Evolutionary conservation across 1,140 invertebrate genomes (phyloP).

Genomic region (Elymnias hypermnestra): DNA sequence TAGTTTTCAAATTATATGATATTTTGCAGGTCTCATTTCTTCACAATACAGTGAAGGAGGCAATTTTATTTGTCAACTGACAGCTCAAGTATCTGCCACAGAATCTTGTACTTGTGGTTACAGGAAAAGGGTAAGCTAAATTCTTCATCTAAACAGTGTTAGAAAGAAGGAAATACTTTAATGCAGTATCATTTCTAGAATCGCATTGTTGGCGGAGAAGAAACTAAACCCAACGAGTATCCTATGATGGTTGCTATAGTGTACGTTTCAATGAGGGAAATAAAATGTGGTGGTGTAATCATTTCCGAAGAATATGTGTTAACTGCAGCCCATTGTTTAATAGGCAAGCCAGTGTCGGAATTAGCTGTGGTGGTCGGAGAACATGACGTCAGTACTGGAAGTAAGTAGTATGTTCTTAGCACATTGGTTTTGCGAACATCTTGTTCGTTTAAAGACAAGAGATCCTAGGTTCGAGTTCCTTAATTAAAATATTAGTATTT

Average conservation of each 20-base stretch:
- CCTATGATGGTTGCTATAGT: slow-evolving; percentile 80
- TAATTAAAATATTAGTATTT: no score
- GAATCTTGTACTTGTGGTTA: no score
- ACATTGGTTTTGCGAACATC: no score
- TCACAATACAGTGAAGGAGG: no score
- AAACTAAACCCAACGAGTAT: slow-evolving; percentile 79
- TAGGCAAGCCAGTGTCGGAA: slow-evolving; percentile 9
- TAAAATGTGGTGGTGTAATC: slow-evolving; percentile 82
- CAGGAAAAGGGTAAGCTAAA: not conserved
- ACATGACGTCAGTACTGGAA: slow-evolving; percentile 55
- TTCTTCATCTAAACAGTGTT: not conserved
- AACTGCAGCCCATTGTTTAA: slow-evolving; percentile 83
- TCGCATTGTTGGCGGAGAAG: slow-evolving; percentile 79
- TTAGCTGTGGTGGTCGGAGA: slow-evolving; percentile 77
- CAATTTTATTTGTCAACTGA: no score
- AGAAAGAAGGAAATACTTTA: not conserved
- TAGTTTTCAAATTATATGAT: no score
- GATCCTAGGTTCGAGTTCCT: no score
- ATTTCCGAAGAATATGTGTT: slow-evolving; percentile 79
- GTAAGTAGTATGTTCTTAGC: no score
- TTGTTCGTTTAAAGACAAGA: no score
- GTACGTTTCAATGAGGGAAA: slow-evolving; percentile 35
- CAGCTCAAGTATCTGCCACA: no score
- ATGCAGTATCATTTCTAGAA: slow-evolving; percentile 47
- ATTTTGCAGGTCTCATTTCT: no score